Percentiles rank a stretch among this genome's conserved stretches.
Evolutionary conservation across 1,140 invertebrate genomes (phyloP).

Genomic region (Temnothorax nylanderi): DNA sequence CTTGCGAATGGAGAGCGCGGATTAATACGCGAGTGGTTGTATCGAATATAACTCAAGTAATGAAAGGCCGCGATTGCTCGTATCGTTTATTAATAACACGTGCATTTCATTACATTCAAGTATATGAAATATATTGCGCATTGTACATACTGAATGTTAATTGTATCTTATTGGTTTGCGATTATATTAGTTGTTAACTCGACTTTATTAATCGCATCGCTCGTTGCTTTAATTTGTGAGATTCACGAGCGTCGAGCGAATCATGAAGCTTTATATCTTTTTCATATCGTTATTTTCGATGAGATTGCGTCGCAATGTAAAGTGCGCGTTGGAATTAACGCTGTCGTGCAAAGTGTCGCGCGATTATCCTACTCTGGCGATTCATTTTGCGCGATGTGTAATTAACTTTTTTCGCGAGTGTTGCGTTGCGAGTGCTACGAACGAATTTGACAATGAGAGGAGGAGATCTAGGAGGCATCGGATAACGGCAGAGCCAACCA

Average conservation of each 20-base stretch:
- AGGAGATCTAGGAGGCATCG: not conserved
- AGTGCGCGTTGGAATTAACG: not conserved
- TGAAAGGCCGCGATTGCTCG: not conserved
- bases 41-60: not conserved
- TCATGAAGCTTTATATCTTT: not conserved
- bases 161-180: not conserved
- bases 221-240: not conserved
- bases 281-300: not conserved
- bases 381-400: not conserved
- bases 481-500: not conserved
- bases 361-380: not conserved
- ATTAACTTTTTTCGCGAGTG: not conserved
- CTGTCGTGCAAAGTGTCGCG: not conserved
- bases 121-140: not conserved
- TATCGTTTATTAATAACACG: constrained; percentile 13
- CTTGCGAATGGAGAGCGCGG: not conserved
- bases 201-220: not conserved
- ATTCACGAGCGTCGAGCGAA: not conserved
- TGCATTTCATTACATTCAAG: not conserved
- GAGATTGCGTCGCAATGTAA: not conserved
- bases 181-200: not conserved
- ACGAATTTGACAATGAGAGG: not conserved
- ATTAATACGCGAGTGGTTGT: not conserved
- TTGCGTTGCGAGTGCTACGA: not conserved
- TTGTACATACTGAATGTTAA: constrained; percentile 3